Conservation (phyloP, 1,140 invertebrate genomes). For the Mesaphorura yosii region DNA sequence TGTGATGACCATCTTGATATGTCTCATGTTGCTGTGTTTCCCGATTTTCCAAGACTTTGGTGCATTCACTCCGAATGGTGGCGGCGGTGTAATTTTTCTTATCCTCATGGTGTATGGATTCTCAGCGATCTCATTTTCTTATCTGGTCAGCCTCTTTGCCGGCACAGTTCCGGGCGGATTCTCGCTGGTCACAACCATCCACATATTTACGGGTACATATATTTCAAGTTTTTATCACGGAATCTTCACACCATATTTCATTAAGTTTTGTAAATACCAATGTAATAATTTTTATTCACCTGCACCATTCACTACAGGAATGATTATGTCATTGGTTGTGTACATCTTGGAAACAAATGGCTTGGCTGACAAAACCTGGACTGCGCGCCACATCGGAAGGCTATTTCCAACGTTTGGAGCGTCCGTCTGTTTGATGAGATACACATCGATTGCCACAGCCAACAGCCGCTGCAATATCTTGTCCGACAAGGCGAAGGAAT, state of each 20-base stretch:
- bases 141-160: conserved; percentile 17
- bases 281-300: not conserved
- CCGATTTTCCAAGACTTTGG: conserved; percentile 26
- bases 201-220: conserved; percentile 22
- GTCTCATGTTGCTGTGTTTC: conserved; percentile 22
- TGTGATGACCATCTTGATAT: conserved; percentile 15
- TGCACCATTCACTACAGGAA: too few relatives aligned
- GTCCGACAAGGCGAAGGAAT: conserved; percentile 5
- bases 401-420: conserved; percentile 28
- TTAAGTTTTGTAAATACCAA: not conserved
- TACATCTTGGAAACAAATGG: conserved; percentile 14
- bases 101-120: conserved; percentile 27
- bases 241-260: not conserved
- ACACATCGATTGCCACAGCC: conserved; percentile 18
- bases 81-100: conserved; percentile 20
- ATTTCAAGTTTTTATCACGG: not conserved
- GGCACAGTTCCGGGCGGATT: conserved; percentile 27
- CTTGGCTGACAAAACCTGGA: not conserved
- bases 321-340: conserved; percentile 25
- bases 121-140: conserved; percentile 28
- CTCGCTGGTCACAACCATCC: conserved; percentile 24
- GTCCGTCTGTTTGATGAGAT: conserved; percentile 25
- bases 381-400: conserved; percentile 10
- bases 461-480: conserved; percentile 27
- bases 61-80: conserved; percentile 25